Evolutionary conservation across 2,888 invertebrate genomes (phyloP).

Genomic region (Acanthosepion lycidas): DNA sequence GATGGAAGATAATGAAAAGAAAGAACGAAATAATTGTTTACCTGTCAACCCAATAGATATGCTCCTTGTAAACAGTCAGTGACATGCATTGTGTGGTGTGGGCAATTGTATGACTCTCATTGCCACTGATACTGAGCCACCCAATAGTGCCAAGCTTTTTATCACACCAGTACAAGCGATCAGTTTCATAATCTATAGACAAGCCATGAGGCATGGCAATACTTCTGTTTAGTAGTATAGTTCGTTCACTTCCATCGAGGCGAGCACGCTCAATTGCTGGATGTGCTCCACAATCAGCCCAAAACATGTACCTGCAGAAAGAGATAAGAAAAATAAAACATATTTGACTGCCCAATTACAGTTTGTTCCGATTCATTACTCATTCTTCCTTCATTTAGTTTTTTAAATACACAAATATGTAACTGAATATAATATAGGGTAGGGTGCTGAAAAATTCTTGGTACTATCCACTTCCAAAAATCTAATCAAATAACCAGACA

Average conservation of each 20-base stretch:
- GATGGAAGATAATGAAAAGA: no score
- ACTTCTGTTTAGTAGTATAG: conserved; percentile 73
- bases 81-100: conserved; percentile 75
- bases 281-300: conserved; percentile 87
- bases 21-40: conserved; percentile 75
- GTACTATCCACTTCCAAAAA: no score
- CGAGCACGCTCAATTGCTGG: conserved; percentile 86
- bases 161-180: conserved; percentile 88
- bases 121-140: conserved; percentile 55
- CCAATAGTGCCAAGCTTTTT: conserved; percentile 80
- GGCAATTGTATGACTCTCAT: conserved; percentile 51
- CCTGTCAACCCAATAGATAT: conserved; percentile 87
- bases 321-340: no score
- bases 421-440: no score
- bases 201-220: conserved; percentile 82
- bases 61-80: conserved; percentile 80
- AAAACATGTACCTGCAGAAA: conserved; percentile 76
- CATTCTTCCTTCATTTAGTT: no score
- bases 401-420: no score
- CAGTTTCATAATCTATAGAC: conserved; percentile 83
- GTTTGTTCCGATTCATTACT: no score
- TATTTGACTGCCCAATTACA: neutral
- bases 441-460: no score
- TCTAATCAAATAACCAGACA: no score
- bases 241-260: conserved; percentile 85